These are phyloP conservation scores for Strigamia crassipes DNA, from an alignment of 2,888 invertebrate species.

Conservation along the genomic window DNA sequence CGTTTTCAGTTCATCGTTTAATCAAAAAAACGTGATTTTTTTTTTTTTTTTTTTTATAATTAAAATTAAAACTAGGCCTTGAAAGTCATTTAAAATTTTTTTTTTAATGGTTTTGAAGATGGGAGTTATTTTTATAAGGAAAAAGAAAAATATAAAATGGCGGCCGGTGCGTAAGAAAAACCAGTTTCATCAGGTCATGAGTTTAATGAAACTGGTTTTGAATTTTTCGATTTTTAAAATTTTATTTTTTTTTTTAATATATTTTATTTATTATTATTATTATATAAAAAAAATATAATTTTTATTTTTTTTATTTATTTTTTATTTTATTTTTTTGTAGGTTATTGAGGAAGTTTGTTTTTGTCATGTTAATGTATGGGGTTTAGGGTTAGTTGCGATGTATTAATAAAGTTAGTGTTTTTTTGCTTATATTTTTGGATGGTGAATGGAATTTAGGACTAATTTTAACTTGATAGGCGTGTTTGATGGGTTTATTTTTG, in stretches of 20 bases:
- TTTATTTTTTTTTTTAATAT: background rate
- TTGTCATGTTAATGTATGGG: background rate
- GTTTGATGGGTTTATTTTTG: background rate
- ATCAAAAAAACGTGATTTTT: too few species aligned
- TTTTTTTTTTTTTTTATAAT: too few species aligned
- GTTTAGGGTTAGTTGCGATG: background rate
- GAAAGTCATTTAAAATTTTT: background rate
- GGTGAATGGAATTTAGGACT: constrained; percentile 7
- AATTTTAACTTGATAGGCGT: background rate
- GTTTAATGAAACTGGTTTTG: constrained; percentile 32
- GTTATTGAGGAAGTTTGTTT: background rate
- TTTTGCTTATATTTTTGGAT: background rate
- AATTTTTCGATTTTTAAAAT: too few species aligned
- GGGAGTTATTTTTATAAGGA: background rate
- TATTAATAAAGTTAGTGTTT: background rate
- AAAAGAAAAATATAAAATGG: constrained; percentile 30
- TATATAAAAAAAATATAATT: background rate
- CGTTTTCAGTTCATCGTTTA: too few species aligned
- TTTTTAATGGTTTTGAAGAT: background rate
- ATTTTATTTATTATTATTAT: background rate
- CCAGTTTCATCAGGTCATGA: constrained; percentile 34
- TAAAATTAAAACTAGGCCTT: background rate
- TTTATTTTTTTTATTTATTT: background rate
- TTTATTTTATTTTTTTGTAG: background rate
- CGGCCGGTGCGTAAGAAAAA: background rate